A percentile compares a stretch with the other conserved stretches of the same genome.
These are phyloP conservation scores for Notospermus geniculatus DNA, from an alignment of 1,140 invertebrate species.

Conservation along the genomic window DNA sequence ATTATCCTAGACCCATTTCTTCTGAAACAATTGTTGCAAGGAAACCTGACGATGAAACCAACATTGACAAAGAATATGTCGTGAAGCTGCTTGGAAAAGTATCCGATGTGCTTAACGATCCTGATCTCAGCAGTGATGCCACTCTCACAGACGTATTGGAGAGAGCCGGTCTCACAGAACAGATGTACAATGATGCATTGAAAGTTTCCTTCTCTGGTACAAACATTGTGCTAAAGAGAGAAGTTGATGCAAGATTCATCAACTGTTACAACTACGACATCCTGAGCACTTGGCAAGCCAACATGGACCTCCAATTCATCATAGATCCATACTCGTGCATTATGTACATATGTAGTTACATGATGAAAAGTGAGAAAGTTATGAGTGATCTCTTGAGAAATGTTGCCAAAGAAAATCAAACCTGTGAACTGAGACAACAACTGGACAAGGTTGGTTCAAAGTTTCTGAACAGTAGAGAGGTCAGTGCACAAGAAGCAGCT, in stretches of 20 bases:
- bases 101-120: too few relatives aligned
- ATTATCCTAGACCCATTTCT: too few relatives aligned
- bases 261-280: conserved; percentile 6
- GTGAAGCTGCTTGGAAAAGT: too few relatives aligned
- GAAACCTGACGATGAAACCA: too few relatives aligned
- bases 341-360: background rate
- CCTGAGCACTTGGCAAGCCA: conserved; percentile 1
- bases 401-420: background rate
- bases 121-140: too few relatives aligned
- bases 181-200: too few relatives aligned
- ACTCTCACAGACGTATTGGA: too few relatives aligned
- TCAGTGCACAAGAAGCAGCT: conserved; percentile 29
- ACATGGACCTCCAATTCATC: conserved; percentile 8
- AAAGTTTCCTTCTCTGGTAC: too few relatives aligned
- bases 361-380: conserved; percentile 4
- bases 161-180: too few relatives aligned
- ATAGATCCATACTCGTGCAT: background rate
- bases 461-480: conserved; percentile 20
- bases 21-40: too few relatives aligned
- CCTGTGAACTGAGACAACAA: background rate
- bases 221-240: too few relatives aligned
- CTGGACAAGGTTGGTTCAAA: background rate
- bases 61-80: too few relatives aligned
- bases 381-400: background rate
- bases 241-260: background rate